Base-by-base conservation (phyloP, 2,888 invertebrate genomes). In the Catocala sponsa region DNA sequence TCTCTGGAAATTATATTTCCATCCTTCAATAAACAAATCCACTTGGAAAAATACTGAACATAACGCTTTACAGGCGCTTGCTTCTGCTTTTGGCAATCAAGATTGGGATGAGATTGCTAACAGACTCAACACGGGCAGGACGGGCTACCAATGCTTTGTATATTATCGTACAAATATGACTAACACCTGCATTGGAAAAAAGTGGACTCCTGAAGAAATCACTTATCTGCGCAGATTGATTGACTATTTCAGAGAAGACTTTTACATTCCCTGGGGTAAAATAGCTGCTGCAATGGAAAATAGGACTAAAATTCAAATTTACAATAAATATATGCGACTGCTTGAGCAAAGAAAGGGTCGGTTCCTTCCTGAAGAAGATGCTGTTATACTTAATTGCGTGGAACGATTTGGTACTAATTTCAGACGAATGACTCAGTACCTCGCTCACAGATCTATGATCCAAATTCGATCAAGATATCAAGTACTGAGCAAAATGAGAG, bases 191-290 rank as follows among this genome's bases (percentile, higher is more conserved):
- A 80, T 75, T 35, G 85, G 88, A 0, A 86, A 85, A 0, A 95
- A 94, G 68, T 98, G 98, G 97, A 94, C 95, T 0, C 81, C 87
- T 10, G 95, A 95, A 50, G 98, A 98, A 83, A 97, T 98, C 75
- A 91, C 95, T 54, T 94, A 95, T 52, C 90, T 98, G 2, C 81
- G 94, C 42, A 91, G 95, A 58, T 86, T 97, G 1, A 95, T 98
- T 0, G 95, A 96, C n/a, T 90, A 90, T 65, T 95, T 96, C 68
- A 95, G 92, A 68, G 92, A 96, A 59, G 97, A 96, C 13, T 91
- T 95, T 63, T 95, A 95, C 50, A 96, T 98, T 68, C 96, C 97
- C 0, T 98, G 98, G 98, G 94, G 95, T 4, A 95, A 95, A 81
- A 96, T 98, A 6, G 93, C 95, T 0, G 92, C 94, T 32, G 94